Base-by-base conservation (phyloP, 2,113 vertebrate genomes). In the Ammodytes marinus region DNA sequence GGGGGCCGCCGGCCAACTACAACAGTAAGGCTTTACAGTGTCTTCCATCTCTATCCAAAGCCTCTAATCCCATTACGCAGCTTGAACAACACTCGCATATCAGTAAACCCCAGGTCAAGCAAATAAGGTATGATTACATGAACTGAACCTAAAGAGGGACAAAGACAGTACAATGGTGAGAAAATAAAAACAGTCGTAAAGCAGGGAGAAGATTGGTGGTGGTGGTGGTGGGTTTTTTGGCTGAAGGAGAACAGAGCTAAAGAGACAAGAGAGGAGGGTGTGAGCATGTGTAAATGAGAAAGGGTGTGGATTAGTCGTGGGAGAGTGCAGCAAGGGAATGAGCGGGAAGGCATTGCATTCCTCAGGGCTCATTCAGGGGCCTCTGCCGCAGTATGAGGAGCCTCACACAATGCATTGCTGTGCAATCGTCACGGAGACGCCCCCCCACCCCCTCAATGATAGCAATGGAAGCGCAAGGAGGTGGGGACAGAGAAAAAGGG, bases 251-350 rank as follows among this genome's bases (percentile, higher is more conserved):
- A 61, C 43, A 45, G 82, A 67, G 61, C 69, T 47, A 5, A 46
- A 57, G 74, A 84, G 73, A 86, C 54, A 55, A 79, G 72, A 84
- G 64, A 85, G 79, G 73, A 84, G 77, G 81, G 71, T 85, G 74
- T 61, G 81, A 80, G 91, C 50, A 58, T 83, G 84, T 90, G 90
- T 88, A 91, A 94, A 90, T 88, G 92, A 92, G 90, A 87, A 80
- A 83, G 88, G 86, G 83, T 81, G 84, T 90, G 85, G 88, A 93
- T 93, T 92, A 91, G 90, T 89, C 88, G 87, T 94, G 92, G 92
- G 92, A 94, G 92, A 94, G 85, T 92, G 90, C 82, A 83, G 88
- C 74, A 5, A 81, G 79, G 84, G 90, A 93, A 91, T 85, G 90
- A 91, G 91, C 77, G 86, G 86, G 87, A 92, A 93, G 63, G 75